Conservation (phyloP, 1,140 invertebrate species). For the Tenebrio molitor region DNA sequence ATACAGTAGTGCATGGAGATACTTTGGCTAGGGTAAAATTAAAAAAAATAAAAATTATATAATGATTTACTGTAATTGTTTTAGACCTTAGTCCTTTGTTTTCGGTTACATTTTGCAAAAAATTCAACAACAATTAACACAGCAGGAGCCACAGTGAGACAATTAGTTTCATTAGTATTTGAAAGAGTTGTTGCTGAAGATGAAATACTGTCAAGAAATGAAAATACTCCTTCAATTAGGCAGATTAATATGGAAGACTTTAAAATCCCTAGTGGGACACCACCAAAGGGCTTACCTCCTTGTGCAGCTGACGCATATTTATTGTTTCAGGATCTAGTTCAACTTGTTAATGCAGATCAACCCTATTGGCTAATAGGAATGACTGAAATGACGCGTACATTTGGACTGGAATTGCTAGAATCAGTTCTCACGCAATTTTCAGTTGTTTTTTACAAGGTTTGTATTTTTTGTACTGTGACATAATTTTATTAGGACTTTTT, state of each 20-base stretch:
- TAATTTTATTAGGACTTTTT: slow-evolving; percentile 61
- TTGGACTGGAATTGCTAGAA: slow-evolving; percentile 95
- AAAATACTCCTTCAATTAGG: slow-evolving; percentile 62
- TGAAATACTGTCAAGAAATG: slow-evolving; percentile 67
- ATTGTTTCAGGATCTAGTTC: slow-evolving; percentile 97
- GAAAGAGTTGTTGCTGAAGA: slow-evolving; percentile 89
- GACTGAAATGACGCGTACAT: slow-evolving; percentile 97
- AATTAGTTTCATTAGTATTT: slow-evolving; percentile 96
- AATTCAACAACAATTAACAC: slow-evolving; percentile 96
- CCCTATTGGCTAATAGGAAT: slow-evolving; percentile 95
- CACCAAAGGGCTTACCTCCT: slow-evolving; percentile 84
- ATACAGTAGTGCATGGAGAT: slow-evolving; percentile 93
- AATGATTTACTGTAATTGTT: too few species aligned
- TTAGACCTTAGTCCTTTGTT: slow-evolving; percentile 95
- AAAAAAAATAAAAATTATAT: too few species aligned
- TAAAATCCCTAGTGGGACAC: slow-evolving; percentile 80
- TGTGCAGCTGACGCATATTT: slow-evolving; percentile 96
- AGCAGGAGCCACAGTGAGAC: slow-evolving; percentile 95
- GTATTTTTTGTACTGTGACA: neutral
- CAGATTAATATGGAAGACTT: slow-evolving; percentile 83
- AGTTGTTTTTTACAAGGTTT: slow-evolving; percentile 92
- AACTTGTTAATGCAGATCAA: slow-evolving; percentile 96
- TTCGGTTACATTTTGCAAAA: slow-evolving; percentile 94
- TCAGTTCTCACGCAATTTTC: slow-evolving; percentile 93
- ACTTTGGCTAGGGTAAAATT: slow-evolving; percentile 88